Evolutionary conservation across 1,140 invertebrate species (phyloP).

Genomic region (Drosophila virilis): DNA sequence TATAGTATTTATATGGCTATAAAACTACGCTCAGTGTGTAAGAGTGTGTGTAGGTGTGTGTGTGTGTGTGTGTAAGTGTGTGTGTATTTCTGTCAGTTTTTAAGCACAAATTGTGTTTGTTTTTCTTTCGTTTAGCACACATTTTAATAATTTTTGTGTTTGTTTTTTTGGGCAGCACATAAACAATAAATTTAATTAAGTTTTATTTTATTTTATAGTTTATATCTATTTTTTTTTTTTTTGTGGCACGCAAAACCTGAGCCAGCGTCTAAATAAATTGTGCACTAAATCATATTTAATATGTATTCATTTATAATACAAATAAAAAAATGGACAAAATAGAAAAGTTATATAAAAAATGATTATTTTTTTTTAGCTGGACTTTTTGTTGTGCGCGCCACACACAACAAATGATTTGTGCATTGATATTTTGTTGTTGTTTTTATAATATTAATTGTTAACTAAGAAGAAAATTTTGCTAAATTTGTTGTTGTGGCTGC

Average conservation of each 20-base stretch:
- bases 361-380: constrained; percentile 31
- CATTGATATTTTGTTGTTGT: constrained; percentile 34
- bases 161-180: constrained; percentile 30
- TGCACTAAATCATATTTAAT: constrained; percentile 19
- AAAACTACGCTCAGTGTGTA: constrained; percentile 50
- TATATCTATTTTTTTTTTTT: constrained; percentile 22
- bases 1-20: constrained; percentile 50
- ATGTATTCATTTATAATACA: constrained; percentile 21
- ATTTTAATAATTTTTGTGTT: constrained; percentile 36
- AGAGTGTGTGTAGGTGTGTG: constrained; percentile 25
- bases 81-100: constrained; percentile 52
- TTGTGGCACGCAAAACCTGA: constrained; percentile 24
- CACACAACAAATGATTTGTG: constrained; percentile 52
- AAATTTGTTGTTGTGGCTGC: constrained; percentile 52
- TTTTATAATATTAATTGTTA: constrained; percentile 58
- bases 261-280: constrained; percentile 2
- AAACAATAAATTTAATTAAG: constrained; percentile 35
- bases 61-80: constrained; percentile 25
- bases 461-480: constrained; percentile 76
- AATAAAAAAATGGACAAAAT: constrained; percentile 10
- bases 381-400: constrained; percentile 30
- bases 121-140: constrained; percentile 59
- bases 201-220: constrained; percentile 20
- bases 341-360: not conserved
- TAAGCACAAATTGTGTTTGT: constrained; percentile 44